phyloP scores from a whole-genome alignment of 2,888 invertebrate species.

The Eretmocerus hayati region DNA sequence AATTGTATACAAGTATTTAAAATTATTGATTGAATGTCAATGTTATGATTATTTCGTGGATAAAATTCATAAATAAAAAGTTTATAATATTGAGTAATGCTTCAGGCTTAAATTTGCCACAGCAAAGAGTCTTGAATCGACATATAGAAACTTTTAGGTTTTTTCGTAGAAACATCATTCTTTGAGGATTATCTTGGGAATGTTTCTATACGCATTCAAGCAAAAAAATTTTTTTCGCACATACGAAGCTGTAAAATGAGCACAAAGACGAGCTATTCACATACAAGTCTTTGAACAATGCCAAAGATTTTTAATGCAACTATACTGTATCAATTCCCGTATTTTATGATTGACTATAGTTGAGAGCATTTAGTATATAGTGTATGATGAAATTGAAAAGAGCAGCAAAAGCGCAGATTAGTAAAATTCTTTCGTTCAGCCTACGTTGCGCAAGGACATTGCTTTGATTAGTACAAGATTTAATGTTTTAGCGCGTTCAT shows the following conservation, averaged over 20 bases:
- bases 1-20: conserved; percentile 11
- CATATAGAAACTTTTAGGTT: conserved; percentile 2
- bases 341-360: neutral
- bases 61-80: conserved; percentile 3
- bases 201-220: conserved; percentile 9
- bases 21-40: conserved; percentile 12
- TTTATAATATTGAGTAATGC: conserved; percentile 4
- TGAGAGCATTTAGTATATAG: neutral
- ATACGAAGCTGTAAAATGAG: neutral
- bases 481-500: conserved; percentile 8
- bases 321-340: neutral
- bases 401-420: conserved; percentile 3
- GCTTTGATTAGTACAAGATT: conserved; percentile 17
- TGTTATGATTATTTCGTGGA: conserved; percentile 2
- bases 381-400: conserved; percentile 2
- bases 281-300: neutral
- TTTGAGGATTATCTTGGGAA: conserved; percentile 1
- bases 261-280: conserved; percentile 4
- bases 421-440: conserved; percentile 1
- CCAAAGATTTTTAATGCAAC: neutral
- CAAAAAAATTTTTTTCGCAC: neutral
- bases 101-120: neutral
- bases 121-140: conserved; percentile 7
- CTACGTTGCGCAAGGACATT: conserved; percentile 5
- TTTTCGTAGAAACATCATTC: conserved; percentile 1